phyloP scores from a whole-genome alignment of 64 coral and sea anemone species.

The Stichodactyla helianthus region DNA sequence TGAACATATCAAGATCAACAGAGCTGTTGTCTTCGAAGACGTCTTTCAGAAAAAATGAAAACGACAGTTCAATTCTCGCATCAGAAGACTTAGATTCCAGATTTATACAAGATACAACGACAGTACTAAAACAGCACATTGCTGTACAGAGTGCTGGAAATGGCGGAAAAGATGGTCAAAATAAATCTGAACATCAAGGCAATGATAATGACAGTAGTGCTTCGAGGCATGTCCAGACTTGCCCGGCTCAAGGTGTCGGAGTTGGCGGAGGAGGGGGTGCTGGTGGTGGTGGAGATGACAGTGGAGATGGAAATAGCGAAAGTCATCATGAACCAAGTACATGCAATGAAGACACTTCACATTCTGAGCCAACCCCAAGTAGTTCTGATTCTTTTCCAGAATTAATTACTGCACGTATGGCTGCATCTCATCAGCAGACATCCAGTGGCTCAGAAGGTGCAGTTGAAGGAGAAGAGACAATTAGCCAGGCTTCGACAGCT shows the following conservation, averaged over 20 bases:
- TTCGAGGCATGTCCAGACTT: neutral
- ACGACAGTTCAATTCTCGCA: neutral
- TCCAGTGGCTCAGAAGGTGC: neutral
- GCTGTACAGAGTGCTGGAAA: neutral
- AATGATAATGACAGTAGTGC: neutral
- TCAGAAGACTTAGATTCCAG: neutral
- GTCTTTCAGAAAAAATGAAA: neutral
- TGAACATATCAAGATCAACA: neutral
- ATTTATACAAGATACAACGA: neutral
- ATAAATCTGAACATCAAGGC: neutral
- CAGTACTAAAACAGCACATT: neutral
- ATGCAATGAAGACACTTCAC: conserved; percentile 31
- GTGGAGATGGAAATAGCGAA: neutral
- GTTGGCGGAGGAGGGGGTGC: conserved; percentile 25
- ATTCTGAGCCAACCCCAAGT: conserved; percentile 17
- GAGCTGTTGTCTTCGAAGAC: neutral
- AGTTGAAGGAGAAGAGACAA: neutral
- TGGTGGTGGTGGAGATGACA: conserved; percentile 10
- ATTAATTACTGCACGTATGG: neutral
- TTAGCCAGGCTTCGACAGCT: conserved; percentile 27
- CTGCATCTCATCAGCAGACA: neutral
- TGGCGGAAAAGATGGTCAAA: neutral
- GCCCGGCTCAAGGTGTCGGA: conserved; percentile 2
- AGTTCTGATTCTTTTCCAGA: conserved; percentile 18
- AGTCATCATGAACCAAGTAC: conserved; percentile 20